Conservation (phyloP, 2,113 vertebrate genomes). For the Hippopotamus amphibius region DNA sequence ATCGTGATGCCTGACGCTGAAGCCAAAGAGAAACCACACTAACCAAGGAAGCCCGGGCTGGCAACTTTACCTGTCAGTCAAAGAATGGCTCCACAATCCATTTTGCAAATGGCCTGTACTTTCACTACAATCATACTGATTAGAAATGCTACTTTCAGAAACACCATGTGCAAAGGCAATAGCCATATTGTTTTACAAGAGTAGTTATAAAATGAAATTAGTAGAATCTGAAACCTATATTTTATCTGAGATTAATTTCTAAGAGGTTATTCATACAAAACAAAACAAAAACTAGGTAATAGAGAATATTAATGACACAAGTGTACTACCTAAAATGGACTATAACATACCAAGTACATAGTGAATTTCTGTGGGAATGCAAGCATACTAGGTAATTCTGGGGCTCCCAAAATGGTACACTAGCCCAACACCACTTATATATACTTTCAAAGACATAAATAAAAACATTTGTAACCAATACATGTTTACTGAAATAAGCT, state of each 20-base stretch:
- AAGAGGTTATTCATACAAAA: neutral
- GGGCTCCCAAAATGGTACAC: too few relatives aligned
- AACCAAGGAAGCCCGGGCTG: neutral
- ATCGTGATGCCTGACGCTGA: neutral
- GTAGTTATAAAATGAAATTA: neutral
- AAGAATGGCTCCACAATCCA: neutral
- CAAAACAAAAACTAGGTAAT: neutral
- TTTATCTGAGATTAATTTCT: neutral
- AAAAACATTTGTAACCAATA: neutral
- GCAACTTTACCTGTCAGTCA: neutral
- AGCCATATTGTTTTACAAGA: neutral
- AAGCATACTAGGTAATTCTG: neutral
- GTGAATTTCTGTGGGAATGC: neutral
- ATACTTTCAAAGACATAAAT: neutral
- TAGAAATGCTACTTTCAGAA: neutral
- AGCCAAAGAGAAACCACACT: neutral
- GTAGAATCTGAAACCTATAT: neutral
- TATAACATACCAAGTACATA: neutral
- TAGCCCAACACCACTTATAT: neutral
- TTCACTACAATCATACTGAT: neutral
- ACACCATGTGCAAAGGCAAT: neutral
- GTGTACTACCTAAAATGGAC: neutral
- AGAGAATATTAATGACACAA: neutral
- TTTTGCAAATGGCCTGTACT: neutral
- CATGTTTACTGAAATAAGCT: neutral